Conservation (phyloP, 2,888 invertebrate genomes). For the Amphipoea oculea region DNA sequence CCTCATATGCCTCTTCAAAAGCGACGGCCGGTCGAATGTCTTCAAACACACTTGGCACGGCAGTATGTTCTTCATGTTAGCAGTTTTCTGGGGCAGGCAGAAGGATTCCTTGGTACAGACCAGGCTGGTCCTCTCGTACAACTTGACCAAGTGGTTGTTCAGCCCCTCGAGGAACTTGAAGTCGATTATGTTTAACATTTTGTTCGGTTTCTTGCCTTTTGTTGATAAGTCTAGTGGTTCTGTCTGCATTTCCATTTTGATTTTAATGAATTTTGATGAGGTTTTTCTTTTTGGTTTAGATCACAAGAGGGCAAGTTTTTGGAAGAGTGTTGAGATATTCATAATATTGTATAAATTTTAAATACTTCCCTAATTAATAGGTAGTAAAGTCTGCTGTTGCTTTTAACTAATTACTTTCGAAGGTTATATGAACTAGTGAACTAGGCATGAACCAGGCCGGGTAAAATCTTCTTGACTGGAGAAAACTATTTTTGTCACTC, state of each 20-base stretch:
- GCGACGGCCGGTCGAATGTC: slow-evolving; percentile 92
- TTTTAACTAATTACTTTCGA: not conserved
- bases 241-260: slow-evolving; percentile 80
- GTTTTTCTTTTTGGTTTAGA: not conserved
- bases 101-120: slow-evolving; percentile 70
- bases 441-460: not conserved
- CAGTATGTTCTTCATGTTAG: slow-evolving; percentile 79
- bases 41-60: slow-evolving; percentile 92
- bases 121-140: slow-evolving; percentile 83
- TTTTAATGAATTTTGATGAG: not conserved
- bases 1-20: slow-evolving; percentile 92
- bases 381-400: not conserved
- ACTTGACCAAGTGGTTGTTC: slow-evolving; percentile 83
- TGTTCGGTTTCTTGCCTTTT: slow-evolving; percentile 71
- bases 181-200: slow-evolving; percentile 81
- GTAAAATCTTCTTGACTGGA: not conserved
- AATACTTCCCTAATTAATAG: not conserved
- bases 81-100: slow-evolving; percentile 65
- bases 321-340: not conserved
- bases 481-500: not conserved
- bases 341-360: not conserved
- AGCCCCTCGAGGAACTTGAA: slow-evolving; percentile 84
- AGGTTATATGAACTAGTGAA: not conserved
- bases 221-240: slow-evolving; percentile 86
- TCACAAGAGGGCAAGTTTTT: not conserved